A percentile compares a stretch with the other conserved stretches of the same genome.
phyloP scores from a whole-genome alignment of 2,113 vertebrate species.

The Psephotus haematonotus region DNA sequence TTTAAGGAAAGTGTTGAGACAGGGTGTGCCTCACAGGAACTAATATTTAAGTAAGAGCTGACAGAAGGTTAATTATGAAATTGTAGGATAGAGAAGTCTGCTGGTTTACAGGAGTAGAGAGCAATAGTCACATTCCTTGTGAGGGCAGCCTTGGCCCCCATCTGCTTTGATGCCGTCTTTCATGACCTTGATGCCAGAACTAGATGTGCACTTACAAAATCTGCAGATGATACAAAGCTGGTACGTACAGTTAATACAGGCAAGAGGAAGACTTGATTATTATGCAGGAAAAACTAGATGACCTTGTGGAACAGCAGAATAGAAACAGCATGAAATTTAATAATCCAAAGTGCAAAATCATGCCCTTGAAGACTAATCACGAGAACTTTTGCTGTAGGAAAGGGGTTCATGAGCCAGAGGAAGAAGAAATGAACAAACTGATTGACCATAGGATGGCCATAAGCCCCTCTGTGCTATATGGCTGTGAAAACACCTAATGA shows the following conservation, averaged over 20 bases:
- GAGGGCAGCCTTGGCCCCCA: not conserved
- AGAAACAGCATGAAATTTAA: slow-evolving; percentile 65
- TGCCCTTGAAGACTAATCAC: slow-evolving; percentile 59
- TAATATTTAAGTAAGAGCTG: not conserved
- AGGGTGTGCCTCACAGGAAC: not conserved
- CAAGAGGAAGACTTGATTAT: slow-evolving; percentile 46
- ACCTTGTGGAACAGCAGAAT: slow-evolving; percentile 60
- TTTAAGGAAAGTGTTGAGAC: not conserved
- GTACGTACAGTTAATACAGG: not conserved
- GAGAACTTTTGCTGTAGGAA: slow-evolving; percentile 4
- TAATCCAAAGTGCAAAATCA: slow-evolving; percentile 63
- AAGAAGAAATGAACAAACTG: not conserved
- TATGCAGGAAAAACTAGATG: slow-evolving; percentile 62
- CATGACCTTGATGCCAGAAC: not conserved
- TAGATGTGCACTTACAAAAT: not conserved
- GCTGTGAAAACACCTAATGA: not conserved
- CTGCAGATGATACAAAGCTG: slow-evolving; percentile 12
- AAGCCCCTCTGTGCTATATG: not conserved
- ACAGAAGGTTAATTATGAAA: not conserved
- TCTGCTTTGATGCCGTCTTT: not conserved
- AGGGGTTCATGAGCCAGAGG: not conserved
- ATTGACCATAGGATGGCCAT: not conserved
- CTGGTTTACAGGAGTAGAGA: not conserved
- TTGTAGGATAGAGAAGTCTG: not conserved
- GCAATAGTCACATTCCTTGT: not conserved